These are phyloP conservation scores for Desmophyllum pertusum DNA, from an alignment of 92 coral and sea anemone genomes.

Conservation along the genomic window DNA sequence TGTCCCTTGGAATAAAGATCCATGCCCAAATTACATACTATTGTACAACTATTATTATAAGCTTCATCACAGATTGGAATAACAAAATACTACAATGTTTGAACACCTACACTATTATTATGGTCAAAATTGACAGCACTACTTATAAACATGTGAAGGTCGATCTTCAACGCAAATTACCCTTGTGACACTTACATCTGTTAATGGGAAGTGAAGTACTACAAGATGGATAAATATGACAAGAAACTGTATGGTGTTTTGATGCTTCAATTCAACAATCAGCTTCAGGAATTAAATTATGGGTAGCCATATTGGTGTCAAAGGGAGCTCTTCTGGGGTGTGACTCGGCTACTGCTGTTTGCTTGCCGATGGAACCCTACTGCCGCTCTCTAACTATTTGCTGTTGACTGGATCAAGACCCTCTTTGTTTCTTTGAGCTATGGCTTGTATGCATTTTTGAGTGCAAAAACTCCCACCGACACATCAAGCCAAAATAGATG, in stretches of 20 bases:
- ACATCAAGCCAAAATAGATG: constrained; percentile 12
- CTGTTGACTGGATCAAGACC: constrained; percentile 8
- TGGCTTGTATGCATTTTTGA: not conserved
- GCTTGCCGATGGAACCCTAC: too few relatives aligned
- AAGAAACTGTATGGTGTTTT: constrained; percentile 27
- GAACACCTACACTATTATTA: too few relatives aligned
- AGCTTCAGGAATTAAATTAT: not conserved
- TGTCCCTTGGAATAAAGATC: too few relatives aligned
- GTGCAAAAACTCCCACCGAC: constrained; percentile 6
- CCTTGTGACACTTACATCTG: constrained; percentile 21
- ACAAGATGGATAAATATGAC: not conserved
- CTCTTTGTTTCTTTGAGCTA: not conserved
- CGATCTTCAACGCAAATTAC: not conserved
- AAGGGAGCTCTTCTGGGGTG: constrained; percentile 6
- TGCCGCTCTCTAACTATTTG: not conserved
- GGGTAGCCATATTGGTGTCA: not conserved
- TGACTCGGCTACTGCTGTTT: too few relatives aligned
- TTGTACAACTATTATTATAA: too few relatives aligned
- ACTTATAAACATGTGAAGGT: too few relatives aligned
- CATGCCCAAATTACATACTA: too few relatives aligned
- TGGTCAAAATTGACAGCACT: too few relatives aligned
- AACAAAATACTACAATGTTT: too few relatives aligned
- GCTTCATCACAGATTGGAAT: too few relatives aligned
- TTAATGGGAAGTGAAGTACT: not conserved
- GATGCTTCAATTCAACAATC: constrained; percentile 25